Conservation (phyloP, 2,797 vertebrate genomes). For the Amblyraja radiata region DNA sequence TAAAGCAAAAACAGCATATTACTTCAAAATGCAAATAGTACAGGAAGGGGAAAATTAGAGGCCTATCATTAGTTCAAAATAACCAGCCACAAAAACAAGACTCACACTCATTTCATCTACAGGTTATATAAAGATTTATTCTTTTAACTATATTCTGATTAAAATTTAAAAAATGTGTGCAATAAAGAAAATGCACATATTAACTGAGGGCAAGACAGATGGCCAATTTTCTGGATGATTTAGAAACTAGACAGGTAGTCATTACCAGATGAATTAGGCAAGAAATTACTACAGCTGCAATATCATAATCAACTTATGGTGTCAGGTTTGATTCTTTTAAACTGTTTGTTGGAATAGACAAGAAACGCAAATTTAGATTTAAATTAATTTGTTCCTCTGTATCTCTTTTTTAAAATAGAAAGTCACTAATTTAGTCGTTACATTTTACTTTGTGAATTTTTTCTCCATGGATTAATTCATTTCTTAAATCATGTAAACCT, state of each 20-base stretch:
- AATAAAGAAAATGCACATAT: neutral
- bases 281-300: slow-evolving; percentile 15
- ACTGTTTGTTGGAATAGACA: neutral
- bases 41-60: neutral
- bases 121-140: neutral
- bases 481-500: neutral
- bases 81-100: neutral
- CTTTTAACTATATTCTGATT: neutral
- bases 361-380: neutral
- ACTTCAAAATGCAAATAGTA: neutral
- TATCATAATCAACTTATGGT: neutral
- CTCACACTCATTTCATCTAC: neutral
- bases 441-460: neutral
- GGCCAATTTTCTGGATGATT: slow-evolving; percentile 10
- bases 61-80: neutral
- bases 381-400: neutral
- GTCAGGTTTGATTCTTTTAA: neutral
- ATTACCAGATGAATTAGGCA: neutral
- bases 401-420: neutral
- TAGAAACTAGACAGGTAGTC: slow-evolving; percentile 26
- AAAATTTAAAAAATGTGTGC: neutral
- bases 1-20: neutral
- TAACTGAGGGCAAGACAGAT: slow-evolving; percentile 3
- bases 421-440: neutral
- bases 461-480: neutral